Evolutionary conservation across 1,140 invertebrate species (phyloP).

Genomic region (Wiebesia pumilae): DNA sequence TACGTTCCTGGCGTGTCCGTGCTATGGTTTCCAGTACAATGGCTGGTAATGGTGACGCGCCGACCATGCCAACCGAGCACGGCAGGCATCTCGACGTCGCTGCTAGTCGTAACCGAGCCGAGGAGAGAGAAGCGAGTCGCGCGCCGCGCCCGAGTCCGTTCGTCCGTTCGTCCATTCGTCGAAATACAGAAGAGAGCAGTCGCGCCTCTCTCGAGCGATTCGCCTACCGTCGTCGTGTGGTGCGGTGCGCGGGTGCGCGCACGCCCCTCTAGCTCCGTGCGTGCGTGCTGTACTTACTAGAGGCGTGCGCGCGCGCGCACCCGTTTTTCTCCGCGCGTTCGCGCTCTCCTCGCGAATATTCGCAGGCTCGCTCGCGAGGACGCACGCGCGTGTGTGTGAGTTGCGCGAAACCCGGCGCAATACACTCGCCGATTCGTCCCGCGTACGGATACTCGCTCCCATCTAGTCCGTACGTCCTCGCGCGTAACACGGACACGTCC

Average conservation of each 20-base stretch:
- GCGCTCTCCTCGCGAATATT: too few species aligned
- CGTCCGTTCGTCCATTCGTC: constrained; percentile 1
- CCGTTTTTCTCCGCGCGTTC: too few species aligned
- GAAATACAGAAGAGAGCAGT: not conserved
- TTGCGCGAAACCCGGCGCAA: constrained; percentile 29
- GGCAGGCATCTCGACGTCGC: not conserved
- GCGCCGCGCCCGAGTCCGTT: constrained; percentile 4
- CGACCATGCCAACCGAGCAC: constrained; percentile 48
- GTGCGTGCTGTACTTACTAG: too few species aligned
- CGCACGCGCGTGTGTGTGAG: too few species aligned
- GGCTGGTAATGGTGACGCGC: constrained; percentile 45
- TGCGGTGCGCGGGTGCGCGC: not conserved
- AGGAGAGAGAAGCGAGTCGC: not conserved
- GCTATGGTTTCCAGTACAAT: constrained; percentile 16
- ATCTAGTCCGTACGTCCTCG: not conserved
- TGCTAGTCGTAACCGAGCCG: not conserved
- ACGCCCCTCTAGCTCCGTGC: not conserved
- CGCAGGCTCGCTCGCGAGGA: too few species aligned
- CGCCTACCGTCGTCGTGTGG: not conserved
- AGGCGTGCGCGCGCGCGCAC: not conserved
- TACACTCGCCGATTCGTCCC: constrained; percentile 21
- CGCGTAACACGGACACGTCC: not conserved
- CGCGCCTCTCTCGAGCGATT: not conserved
- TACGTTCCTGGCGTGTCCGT: constrained; percentile 36
- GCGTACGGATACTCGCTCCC: not conserved